Conservation (phyloP, 2,113 vertebrate species). For the Microtus oregoni region DNA sequence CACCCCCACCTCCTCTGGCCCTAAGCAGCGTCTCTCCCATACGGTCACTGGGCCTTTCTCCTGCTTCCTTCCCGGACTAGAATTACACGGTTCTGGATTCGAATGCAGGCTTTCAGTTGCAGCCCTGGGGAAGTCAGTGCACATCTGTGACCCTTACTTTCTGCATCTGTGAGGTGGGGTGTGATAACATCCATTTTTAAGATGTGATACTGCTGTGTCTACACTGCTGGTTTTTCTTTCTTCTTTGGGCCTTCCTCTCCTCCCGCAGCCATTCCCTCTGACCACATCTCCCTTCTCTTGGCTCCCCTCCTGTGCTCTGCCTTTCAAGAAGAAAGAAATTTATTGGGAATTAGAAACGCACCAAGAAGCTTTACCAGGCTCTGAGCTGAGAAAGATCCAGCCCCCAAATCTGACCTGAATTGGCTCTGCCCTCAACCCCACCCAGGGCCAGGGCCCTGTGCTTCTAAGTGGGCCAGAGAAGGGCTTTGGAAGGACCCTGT, state of each 20-base stretch:
- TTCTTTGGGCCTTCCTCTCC: background rate
- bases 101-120: background rate
- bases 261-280: background rate
- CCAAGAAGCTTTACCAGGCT: background rate
- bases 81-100: background rate
- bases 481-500: background rate
- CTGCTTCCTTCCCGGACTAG: background rate
- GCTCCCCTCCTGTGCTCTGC: background rate
- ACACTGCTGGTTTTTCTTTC: background rate
- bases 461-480: slow-evolving; percentile 42
- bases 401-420: background rate
- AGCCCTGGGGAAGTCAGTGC: background rate
- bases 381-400: background rate
- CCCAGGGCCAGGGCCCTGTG: background rate
- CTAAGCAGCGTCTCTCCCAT: background rate
- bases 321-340: background rate
- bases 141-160: background rate
- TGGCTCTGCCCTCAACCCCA: rapidly evolving
- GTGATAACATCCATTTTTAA: background rate
- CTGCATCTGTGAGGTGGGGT: background rate
- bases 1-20: slow-evolving; percentile 55
- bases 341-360: background rate
- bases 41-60: background rate
- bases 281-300: background rate
- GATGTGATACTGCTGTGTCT: background rate